Evolutionary conservation across 2,888 invertebrate genomes (phyloP).

Genomic region (Kryphioiulus occultus): DNA sequence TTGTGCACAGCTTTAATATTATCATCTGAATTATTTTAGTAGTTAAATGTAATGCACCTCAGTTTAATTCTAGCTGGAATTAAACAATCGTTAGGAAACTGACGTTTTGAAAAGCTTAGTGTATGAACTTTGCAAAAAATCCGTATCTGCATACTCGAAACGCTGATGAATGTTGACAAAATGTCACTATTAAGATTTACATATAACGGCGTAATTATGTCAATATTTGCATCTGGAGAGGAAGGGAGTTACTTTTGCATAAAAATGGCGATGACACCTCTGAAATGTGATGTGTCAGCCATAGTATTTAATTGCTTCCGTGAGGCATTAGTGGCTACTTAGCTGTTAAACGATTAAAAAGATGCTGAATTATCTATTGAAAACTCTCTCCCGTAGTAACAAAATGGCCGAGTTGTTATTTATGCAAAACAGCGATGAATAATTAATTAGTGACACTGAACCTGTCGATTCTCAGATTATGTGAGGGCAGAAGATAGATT

Average conservation of each 20-base stretch:
- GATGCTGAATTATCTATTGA: background rate
- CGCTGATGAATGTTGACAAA: background rate
- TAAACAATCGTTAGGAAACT: background rate
- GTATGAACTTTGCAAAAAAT: background rate
- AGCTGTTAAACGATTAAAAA: background rate
- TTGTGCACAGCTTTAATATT: too few species aligned
- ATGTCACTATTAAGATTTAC: background rate
- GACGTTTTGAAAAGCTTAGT: too few species aligned
- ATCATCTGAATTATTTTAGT: too few species aligned
- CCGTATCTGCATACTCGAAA: background rate
- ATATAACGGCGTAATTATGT: background rate
- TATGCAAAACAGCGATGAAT: conserved; percentile 4
- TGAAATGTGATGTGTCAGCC: background rate
- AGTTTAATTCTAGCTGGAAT: too few species aligned
- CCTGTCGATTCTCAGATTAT: conserved; percentile 2
- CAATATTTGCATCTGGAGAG: background rate
- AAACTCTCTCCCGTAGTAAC: background rate
- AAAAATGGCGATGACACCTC: background rate
- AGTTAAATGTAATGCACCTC: too few species aligned
- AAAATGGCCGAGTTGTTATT: background rate
- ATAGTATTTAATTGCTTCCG: conserved; percentile 12
- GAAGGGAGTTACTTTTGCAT: background rate
- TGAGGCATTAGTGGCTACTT: background rate
- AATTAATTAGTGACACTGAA: conserved; percentile 1
- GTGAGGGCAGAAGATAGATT: background rate